phyloP scores from a whole-genome alignment of 1,140 invertebrate genomes.

The Oryzaephilus surinamensis region DNA sequence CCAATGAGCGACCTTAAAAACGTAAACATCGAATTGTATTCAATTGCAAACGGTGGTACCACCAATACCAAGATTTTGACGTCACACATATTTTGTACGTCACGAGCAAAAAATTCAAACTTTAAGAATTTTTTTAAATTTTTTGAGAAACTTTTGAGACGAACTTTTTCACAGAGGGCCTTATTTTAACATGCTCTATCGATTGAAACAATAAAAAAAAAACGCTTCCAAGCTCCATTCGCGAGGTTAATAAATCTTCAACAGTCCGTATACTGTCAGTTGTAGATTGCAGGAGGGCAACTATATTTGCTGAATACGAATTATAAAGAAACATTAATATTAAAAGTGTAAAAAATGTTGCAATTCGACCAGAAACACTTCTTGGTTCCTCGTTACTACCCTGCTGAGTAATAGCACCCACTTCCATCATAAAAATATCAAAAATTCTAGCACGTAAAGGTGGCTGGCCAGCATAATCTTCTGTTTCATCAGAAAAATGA shows the following conservation, averaged over 20 bases:
- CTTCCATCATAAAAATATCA: slow-evolving; percentile 38
- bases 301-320: slow-evolving; percentile 39
- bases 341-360: slow-evolving; percentile 12
- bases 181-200: too few relatives aligned
- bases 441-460: slow-evolving; percentile 1
- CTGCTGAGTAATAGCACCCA: slow-evolving; percentile 44
- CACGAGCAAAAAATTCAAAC: too few relatives aligned
- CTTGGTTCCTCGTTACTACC: slow-evolving; percentile 40
- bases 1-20: too few relatives aligned
- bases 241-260: slow-evolving; percentile 11
- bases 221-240: too few relatives aligned
- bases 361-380: slow-evolving; percentile 38
- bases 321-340: slow-evolving; percentile 29
- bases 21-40: too few relatives aligned
- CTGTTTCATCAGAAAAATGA: not conserved
- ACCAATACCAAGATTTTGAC: too few relatives aligned
- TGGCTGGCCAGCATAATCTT: not conserved
- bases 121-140: too few relatives aligned
- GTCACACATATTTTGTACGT: too few relatives aligned
- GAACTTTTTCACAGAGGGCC: too few relatives aligned
- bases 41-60: too few relatives aligned
- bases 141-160: too few relatives aligned
- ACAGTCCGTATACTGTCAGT: slow-evolving; percentile 8
- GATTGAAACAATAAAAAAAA: too few relatives aligned
- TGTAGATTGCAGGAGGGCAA: slow-evolving; percentile 8